phyloP scores from a whole-genome alignment of 2,888 invertebrate genomes.

The Drosophila pseudotakahashii region DNA sequence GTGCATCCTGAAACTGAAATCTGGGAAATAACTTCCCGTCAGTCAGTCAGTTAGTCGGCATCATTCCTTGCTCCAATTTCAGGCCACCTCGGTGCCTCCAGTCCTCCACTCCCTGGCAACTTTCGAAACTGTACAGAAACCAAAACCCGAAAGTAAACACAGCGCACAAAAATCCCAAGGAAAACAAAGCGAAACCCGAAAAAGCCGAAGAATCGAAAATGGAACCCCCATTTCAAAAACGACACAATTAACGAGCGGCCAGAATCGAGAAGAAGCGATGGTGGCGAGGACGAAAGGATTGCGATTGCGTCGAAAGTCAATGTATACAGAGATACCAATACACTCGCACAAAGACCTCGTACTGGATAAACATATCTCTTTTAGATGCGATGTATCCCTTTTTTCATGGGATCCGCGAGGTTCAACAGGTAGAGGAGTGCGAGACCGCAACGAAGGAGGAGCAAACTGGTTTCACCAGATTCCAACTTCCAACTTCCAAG shows the following conservation, averaged over 20 bases:
- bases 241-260: slow-evolving; percentile 45
- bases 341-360: neutral
- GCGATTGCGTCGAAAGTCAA: slow-evolving; percentile 56
- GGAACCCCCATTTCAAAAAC: slow-evolving; percentile 14
- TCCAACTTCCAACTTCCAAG: slow-evolving; percentile 37
- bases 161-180: slow-evolving; percentile 22
- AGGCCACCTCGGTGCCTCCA: slow-evolving; percentile 8
- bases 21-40: neutral
- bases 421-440: slow-evolving; percentile 69
- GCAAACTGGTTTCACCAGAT: slow-evolving; percentile 42
- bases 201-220: slow-evolving; percentile 2
- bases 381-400: slow-evolving; percentile 63
- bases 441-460: slow-evolving; percentile 35
- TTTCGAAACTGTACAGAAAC: slow-evolving; percentile 63
- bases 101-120: slow-evolving; percentile 7
- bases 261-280: slow-evolving; percentile 37
- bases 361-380: slow-evolving; percentile 60
- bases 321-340: slow-evolving; percentile 11
- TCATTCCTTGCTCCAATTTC: slow-evolving; percentile 29
- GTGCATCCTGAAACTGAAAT: neutral
- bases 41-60: neutral
- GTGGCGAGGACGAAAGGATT: slow-evolving; percentile 76
- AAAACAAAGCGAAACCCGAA: slow-evolving; percentile 24
- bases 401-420: slow-evolving; percentile 71
- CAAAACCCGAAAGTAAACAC: slow-evolving; percentile 28